Base-by-base conservation (phyloP, 2,113 vertebrate genomes). In the Odocoileus hemionus region DNA sequence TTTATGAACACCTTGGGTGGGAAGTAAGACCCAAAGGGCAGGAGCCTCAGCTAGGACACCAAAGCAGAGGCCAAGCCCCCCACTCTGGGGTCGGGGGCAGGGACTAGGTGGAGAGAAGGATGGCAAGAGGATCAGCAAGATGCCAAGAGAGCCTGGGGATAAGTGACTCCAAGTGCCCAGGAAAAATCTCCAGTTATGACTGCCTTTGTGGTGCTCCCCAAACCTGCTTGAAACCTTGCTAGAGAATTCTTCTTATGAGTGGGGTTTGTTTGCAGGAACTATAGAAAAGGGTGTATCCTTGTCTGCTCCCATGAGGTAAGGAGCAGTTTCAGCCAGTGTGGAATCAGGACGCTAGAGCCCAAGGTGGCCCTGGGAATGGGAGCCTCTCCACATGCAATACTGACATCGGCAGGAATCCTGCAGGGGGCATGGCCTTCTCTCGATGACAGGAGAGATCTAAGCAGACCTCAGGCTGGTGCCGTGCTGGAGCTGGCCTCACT, bases 1-100 rank as follows among this genome's bases (percentile, higher is more conserved):
- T 58, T 89, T 54, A 78, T 47, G 64, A 89, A 93, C 14, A 43
- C 13, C 23, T 55, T 78, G 50, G 78, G 23, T 96, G 60, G 39
- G 21, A 84, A 84, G 12, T 43, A n/a, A 93, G 30, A 16, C 52
- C 61, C 50, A 33, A 39, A 47, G 23, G 23, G 12, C 45, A 61
- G 55, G 33, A 47, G 58, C 19, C 10, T n/a, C 50, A 82, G 25
- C 50, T 13, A 45, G 58, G 21, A 82, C 21, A 33, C 10, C 47
- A 67, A 52, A 67, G 36, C 43, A 43, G 57, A 86, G 26, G 84
- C 55, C 33, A 3, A 39, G n/a, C 45, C n/a, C 6, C 33, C 36
- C n/a, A 36, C 26, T 10, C 7, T 26, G 26, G 57, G 6, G 23
- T 39, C 1, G 1, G 28, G 54, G 45, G 43, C 25, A 86, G 83